phyloP scores from a whole-genome alignment of 2,888 invertebrate species.

The Eubasilissa splendida region DNA sequence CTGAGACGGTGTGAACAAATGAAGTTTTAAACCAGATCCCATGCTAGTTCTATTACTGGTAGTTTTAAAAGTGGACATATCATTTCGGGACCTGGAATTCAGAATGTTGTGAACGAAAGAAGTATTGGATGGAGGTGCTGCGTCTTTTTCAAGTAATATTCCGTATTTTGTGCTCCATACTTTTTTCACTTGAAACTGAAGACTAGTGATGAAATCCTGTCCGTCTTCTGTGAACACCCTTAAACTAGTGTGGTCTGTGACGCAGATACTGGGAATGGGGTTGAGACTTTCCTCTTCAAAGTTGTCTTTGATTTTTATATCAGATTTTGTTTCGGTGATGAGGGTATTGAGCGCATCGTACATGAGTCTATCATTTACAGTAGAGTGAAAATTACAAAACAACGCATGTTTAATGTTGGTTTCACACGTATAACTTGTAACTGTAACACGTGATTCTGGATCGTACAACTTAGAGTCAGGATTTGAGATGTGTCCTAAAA shows the following conservation, averaged over 20 bases:
- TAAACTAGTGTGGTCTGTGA: slow-evolving; percentile 83
- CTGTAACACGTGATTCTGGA: slow-evolving; percentile 72
- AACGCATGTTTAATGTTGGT: slow-evolving; percentile 86
- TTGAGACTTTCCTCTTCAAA: slow-evolving; percentile 71
- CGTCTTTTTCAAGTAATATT: slow-evolving; percentile 84
- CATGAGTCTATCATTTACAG: slow-evolving; percentile 72
- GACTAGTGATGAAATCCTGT: slow-evolving; percentile 85
- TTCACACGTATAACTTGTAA: slow-evolving; percentile 86
- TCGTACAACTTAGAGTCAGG: slow-evolving; percentile 70
- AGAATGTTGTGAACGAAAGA: slow-evolving; percentile 59
- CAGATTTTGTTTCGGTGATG: slow-evolving; percentile 70
- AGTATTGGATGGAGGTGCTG: slow-evolving; percentile 63
- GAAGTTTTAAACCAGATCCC: slow-evolving; percentile 40
- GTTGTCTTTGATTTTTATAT: slow-evolving; percentile 70
- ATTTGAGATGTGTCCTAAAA: slow-evolving; percentile 71
- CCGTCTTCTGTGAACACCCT: slow-evolving; percentile 86
- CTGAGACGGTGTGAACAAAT: slow-evolving; percentile 40
- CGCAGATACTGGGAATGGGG: slow-evolving; percentile 78
- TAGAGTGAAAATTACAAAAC: slow-evolving; percentile 77
- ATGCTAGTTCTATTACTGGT: slow-evolving; percentile 43
- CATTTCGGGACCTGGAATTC: slow-evolving; percentile 40
- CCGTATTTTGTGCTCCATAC: slow-evolving; percentile 91
- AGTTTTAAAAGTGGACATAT: slow-evolving; percentile 34
- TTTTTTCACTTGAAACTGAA: slow-evolving; percentile 86
- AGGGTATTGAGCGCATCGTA: slow-evolving; percentile 71